Evolutionary conservation across 2,888 invertebrate genomes (phyloP).

Genomic region (Patella caerulea): DNA sequence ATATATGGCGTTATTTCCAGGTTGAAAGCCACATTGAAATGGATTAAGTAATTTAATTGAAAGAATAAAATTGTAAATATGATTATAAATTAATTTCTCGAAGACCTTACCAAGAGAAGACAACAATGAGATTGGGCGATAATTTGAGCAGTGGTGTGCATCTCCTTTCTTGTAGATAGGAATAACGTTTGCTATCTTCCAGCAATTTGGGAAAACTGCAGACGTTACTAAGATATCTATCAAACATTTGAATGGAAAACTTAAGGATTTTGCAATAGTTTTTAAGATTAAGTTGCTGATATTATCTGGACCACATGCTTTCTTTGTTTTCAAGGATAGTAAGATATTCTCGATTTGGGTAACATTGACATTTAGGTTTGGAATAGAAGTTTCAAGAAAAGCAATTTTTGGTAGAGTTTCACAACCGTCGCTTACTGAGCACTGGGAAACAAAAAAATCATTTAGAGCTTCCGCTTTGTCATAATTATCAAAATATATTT

Average conservation of each 20-base stretch:
- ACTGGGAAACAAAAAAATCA: no score
- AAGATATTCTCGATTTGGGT: not conserved
- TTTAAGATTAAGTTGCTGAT: slow-evolving; percentile 5
- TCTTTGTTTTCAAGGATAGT: not conserved
- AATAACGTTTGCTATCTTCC: not conserved
- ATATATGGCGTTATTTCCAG: not conserved
- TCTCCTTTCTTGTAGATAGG: not conserved
- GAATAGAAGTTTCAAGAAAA: no score
- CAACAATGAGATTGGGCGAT: slow-evolving; percentile 1
- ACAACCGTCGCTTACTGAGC: no score
- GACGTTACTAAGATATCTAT: no score
- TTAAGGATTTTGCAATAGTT: not conserved
- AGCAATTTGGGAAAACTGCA: not conserved
- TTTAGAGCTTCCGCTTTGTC: no score
- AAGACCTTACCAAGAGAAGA: slow-evolving; percentile 1
- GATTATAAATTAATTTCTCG: not conserved
- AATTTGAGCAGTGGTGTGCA: not conserved
- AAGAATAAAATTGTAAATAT: not conserved
- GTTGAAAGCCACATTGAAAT: not conserved
- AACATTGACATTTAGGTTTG: no score
- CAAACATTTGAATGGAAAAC: no score
- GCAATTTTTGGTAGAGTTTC: no score
- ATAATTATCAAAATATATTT: not conserved
- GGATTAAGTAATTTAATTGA: no score
- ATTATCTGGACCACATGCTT: not conserved